These are phyloP conservation scores for Tympanuchus pallidicinctus DNA, from an alignment of 2,113 vertebrate species.

Conservation along the genomic window DNA sequence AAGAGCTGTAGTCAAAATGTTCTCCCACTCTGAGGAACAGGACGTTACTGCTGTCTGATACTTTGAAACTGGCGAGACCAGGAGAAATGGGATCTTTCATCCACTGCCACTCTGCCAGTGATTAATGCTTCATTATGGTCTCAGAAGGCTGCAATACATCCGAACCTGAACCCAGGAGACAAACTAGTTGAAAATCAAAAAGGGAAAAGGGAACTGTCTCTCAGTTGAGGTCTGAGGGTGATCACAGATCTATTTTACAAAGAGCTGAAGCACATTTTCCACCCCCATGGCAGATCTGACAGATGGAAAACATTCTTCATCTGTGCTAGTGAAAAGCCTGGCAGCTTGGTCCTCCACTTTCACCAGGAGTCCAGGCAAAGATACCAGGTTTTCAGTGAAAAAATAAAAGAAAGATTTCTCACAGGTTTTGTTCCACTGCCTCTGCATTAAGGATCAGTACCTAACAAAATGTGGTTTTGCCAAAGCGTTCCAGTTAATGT, in stretches of 20 bases:
- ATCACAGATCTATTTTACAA: not conserved
- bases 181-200: not conserved
- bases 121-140: not conserved
- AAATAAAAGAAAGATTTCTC: not conserved
- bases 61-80: not conserved
- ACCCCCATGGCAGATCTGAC: not conserved
- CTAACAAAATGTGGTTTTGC: not conserved
- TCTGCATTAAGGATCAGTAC: not conserved
- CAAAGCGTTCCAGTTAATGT: not conserved
- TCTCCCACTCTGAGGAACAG: not conserved
- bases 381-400: not conserved
- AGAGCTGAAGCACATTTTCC: not conserved
- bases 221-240: not conserved
- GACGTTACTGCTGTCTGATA: not conserved
- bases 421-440: not conserved
- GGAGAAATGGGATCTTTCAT: not conserved
- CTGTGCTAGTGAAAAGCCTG: not conserved
- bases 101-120: not conserved
- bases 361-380: not conserved
- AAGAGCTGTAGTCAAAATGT: not conserved
- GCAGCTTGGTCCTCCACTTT: not conserved
- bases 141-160: not conserved
- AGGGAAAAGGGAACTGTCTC: not conserved
- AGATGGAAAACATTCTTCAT: not conserved
- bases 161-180: not conserved